Conservation (phyloP, 2,113 vertebrate genomes). For the Paracanthobrama guichenoti region DNA sequence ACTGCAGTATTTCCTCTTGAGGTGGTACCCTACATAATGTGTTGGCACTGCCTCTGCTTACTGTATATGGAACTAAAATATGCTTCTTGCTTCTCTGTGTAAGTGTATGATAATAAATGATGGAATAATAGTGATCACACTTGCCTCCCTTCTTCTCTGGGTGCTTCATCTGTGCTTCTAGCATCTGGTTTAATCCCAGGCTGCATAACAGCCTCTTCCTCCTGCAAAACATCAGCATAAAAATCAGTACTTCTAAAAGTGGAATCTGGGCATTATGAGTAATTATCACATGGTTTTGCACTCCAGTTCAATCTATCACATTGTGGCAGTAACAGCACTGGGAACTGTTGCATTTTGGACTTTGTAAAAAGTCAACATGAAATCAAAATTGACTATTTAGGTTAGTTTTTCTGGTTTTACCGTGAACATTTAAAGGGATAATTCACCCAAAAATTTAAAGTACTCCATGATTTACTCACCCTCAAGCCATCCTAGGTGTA, state of each 20-base stretch:
- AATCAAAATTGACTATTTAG: no score
- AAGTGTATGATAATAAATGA: constrained; percentile 35
- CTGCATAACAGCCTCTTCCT: constrained; percentile 42
- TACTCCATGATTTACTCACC: no score
- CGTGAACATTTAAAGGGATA: no score
- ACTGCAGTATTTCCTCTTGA: constrained; percentile 54
- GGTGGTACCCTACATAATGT: constrained; percentile 24
- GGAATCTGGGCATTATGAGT: constrained; percentile 15
- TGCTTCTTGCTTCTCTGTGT: constrained; percentile 10
- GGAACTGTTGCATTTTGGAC: background rate
- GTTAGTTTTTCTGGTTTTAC: no score
- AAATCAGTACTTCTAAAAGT: constrained; percentile 2
- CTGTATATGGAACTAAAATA: constrained; percentile 25
- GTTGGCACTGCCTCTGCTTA: constrained; percentile 13
- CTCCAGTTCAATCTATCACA: background rate
- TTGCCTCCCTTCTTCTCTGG: constrained; percentile 49
- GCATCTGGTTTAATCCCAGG: constrained; percentile 45
- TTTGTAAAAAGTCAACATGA: constrained; percentile 1
- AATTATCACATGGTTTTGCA: background rate
- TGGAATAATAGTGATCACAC: constrained; percentile 34
- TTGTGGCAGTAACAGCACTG: background rate
- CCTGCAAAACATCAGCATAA: constrained; percentile 46
- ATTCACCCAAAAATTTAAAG: no score
- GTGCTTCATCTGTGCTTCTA: constrained; percentile 31
- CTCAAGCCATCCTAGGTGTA: no score